These are phyloP conservation scores for Aythya baeri DNA, from an alignment of 2,113 vertebrate genomes.

Conservation along the genomic window DNA sequence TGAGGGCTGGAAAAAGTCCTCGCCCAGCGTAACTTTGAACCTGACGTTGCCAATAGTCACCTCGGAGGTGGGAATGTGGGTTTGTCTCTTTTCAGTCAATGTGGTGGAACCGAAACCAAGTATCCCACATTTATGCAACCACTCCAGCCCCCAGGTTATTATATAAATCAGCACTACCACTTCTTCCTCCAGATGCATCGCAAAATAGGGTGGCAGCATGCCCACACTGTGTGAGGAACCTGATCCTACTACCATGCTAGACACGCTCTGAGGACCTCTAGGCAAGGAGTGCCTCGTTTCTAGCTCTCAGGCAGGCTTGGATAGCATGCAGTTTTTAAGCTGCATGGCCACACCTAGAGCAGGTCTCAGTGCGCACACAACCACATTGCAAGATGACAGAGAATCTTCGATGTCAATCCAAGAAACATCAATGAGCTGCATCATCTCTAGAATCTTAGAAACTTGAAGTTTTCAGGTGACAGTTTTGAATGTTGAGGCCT, in stretches of 20 bases:
- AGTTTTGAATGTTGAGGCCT: neutral
- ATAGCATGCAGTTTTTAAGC: neutral
- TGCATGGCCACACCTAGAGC: neutral
- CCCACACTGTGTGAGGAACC: neutral
- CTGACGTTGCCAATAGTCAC: neutral
- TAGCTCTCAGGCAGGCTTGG: neutral
- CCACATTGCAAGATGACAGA: neutral
- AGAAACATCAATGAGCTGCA: neutral
- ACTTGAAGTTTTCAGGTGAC: neutral
- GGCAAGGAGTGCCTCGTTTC: neutral
- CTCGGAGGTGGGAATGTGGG: neutral
- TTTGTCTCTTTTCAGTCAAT: neutral
- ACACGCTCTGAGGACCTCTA: neutral
- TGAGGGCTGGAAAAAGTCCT: neutral
- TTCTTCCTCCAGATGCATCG: neutral
- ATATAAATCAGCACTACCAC: constrained; percentile 2
- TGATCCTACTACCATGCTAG: neutral
- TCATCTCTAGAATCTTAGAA: neutral
- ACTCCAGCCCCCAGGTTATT: neutral
- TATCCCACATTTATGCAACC: neutral
- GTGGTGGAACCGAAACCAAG: neutral
- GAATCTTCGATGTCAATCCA: neutral
- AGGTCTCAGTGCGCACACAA: neutral
- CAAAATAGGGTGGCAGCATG: neutral
- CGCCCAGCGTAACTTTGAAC: neutral